These are phyloP conservation scores for Hoplostethus mediterraneus DNA, from an alignment of 2,797 vertebrate species.

Conservation along the genomic window DNA sequence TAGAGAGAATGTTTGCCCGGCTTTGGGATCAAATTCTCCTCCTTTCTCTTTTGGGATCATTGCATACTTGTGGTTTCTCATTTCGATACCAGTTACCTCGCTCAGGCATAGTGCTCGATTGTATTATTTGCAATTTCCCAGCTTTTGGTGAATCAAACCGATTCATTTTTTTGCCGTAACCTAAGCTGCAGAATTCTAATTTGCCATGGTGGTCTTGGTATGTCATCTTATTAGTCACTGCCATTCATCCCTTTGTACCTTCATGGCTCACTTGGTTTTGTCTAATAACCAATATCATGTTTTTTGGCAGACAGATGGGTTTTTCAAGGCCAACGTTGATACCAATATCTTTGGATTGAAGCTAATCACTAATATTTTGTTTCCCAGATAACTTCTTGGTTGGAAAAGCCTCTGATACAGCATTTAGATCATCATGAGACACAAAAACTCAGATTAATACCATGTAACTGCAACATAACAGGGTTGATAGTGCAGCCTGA, in stretches of 20 bases:
- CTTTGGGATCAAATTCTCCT: slow-evolving; percentile 9
- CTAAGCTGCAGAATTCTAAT: not conserved
- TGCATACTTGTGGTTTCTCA: slow-evolving; percentile 23
- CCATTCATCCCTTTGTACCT: not conserved
- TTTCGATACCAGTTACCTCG: slow-evolving; percentile 7
- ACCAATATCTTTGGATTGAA: too few species aligned
- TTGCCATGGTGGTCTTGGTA: not conserved
- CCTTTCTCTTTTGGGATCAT: not conserved
- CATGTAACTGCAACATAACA: too few species aligned
- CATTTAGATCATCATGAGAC: too few species aligned
- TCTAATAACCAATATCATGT: too few species aligned
- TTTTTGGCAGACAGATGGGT: too few species aligned
- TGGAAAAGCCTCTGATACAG: too few species aligned
- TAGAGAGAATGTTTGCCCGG: slow-evolving; percentile 17
- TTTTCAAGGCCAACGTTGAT: too few species aligned
- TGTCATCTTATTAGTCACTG: not conserved
- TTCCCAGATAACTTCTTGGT: too few species aligned
- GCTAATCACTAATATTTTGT: too few species aligned
- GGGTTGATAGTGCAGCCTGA: too few species aligned
- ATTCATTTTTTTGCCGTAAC: not conserved
- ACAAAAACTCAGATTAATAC: too few species aligned
- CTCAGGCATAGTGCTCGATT: not conserved
- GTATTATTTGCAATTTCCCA: slow-evolving; percentile 4
- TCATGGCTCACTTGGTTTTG: too few species aligned
- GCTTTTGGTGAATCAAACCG: slow-evolving; percentile 4